Conservation (phyloP, 2,888 invertebrate genomes). For the Cremastinae sp. region DNA sequence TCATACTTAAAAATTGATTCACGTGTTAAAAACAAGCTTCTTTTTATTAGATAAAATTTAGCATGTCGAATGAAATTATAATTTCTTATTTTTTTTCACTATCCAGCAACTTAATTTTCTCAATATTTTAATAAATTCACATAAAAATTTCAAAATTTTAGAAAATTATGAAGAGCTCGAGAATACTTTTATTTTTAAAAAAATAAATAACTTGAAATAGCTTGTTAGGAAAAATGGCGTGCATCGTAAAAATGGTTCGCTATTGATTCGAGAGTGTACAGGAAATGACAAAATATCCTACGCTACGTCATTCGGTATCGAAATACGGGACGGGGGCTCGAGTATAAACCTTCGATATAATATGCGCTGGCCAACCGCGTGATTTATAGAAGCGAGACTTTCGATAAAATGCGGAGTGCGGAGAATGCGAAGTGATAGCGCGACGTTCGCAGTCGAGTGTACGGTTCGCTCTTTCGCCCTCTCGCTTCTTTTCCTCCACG, state of each 20-base stretch:
- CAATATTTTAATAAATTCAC: no score
- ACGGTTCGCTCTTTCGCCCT: conserved; percentile 1
- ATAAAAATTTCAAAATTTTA: no score
- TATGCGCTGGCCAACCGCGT: conserved; percentile 70
- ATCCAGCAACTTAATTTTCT: no score
- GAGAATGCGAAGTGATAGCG: conserved; percentile 32
- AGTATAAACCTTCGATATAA: conserved; percentile 73
- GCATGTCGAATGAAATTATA: no score
- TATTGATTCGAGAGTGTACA: conserved; percentile 27
- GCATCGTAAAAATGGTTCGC: background rate
- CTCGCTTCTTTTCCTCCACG: conserved; percentile 1
- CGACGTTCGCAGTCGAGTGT: background rate
- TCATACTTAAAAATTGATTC: no score
- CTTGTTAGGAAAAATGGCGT: no score
- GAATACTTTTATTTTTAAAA: no score
- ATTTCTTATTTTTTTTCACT: no score
- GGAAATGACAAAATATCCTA: conserved; percentile 71
- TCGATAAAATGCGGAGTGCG: conserved; percentile 71
- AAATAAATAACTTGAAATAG: no score
- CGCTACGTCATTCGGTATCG: conserved; percentile 73
- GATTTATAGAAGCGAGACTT: conserved; percentile 76
- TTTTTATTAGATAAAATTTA: no score
- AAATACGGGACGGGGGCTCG: conserved; percentile 51
- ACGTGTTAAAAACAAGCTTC: no score
- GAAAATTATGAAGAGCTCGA: no score